These are phyloP conservation scores for Drosophila neocordata DNA, from an alignment of 1,140 invertebrate genomes.

Conservation along the genomic window DNA sequence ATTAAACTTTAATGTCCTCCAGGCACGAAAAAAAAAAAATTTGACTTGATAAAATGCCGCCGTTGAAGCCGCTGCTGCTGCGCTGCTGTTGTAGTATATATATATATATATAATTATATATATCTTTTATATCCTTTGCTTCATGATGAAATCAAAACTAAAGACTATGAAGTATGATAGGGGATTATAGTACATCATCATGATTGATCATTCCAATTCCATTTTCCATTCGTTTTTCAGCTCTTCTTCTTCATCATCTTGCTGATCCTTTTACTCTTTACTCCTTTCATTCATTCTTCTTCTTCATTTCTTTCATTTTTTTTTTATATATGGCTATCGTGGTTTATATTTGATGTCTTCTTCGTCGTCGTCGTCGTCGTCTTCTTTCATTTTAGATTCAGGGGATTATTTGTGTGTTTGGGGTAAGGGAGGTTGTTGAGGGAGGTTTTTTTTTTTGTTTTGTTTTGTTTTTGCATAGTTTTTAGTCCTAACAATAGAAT, in stretches of 20 bases:
- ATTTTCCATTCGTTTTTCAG: background rate
- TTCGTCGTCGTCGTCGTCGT: too few relatives aligned
- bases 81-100: constrained; percentile 1
- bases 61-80: constrained; percentile 1
- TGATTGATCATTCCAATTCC: background rate
- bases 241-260: background rate
- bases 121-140: constrained; percentile 3
- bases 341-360: constrained; percentile 17
- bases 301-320: background rate
- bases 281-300: background rate
- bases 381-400: constrained; percentile 3
- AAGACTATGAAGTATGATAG: constrained; percentile 51
- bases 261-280: background rate
- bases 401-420: constrained; percentile 14
- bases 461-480: constrained; percentile 26
- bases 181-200: constrained; percentile 48
- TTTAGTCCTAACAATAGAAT: constrained; percentile 80
- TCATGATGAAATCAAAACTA: constrained; percentile 57
- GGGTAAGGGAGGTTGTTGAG: background rate
- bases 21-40: constrained; percentile 46
- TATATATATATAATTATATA: background rate
- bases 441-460: background rate
- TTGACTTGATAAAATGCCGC: constrained; percentile 67
- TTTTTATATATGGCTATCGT: constrained; percentile 1
- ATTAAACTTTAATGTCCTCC: constrained; percentile 46